Evolutionary conservation across 2,888 invertebrate species (phyloP).

Genomic region (Ochropacha duplaris): DNA sequence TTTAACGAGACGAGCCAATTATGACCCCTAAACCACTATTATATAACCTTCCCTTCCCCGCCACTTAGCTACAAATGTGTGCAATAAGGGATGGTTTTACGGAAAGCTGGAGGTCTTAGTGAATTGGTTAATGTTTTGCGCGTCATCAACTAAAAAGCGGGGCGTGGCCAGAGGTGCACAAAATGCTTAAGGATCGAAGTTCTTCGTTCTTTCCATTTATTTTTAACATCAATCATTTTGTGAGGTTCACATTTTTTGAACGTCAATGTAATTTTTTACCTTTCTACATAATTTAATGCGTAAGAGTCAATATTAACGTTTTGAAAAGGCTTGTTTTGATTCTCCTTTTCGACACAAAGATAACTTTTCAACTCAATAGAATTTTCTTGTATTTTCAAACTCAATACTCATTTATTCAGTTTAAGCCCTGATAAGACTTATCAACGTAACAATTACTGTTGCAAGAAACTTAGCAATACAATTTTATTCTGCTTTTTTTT

Average conservation of each 20-base stretch:
- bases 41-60: slow-evolving; percentile 9
- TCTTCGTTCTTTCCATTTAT: slow-evolving; percentile 45
- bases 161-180: slow-evolving; percentile 57
- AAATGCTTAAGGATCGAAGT: slow-evolving; percentile 64
- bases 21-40: slow-evolving; percentile 43
- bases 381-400: too few species aligned
- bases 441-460: too few species aligned
- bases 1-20: slow-evolving; percentile 71
- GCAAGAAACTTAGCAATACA: too few species aligned
- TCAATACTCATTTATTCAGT: too few species aligned
- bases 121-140: slow-evolving; percentile 34
- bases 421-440: too few species aligned
- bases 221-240: slow-evolving; percentile 41
- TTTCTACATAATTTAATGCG: background rate
- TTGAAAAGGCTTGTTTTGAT: too few species aligned
- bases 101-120: slow-evolving; percentile 13
- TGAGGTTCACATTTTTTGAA: slow-evolving; percentile 14
- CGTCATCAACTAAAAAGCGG: slow-evolving; percentile 62
- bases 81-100: background rate
- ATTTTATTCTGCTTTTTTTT: too few species aligned
- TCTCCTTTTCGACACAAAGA: too few species aligned
- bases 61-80: background rate
- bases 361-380: too few species aligned
- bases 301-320: too few species aligned
- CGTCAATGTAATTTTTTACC: background rate